Evolutionary conservation across 1,140 invertebrate species (phyloP), one percentile per base, ranked within the genome.

Genomic region (Matsumurasca onukii): DNA sequence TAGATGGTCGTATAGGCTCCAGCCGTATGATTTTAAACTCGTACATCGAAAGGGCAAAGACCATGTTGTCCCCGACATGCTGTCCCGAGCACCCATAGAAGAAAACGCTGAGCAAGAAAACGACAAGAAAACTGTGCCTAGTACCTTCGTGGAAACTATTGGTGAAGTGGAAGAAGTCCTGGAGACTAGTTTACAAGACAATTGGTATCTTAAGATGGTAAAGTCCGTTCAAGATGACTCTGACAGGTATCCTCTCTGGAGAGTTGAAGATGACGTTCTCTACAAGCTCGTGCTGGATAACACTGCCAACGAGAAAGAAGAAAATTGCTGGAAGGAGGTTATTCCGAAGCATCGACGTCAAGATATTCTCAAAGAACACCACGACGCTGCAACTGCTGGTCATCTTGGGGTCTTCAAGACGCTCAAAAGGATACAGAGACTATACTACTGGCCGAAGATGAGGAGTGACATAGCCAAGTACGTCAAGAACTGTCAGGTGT

Each of bases 11-110:
- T 31, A 65, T 22, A 13, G 29, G 3, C 24, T 71, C 12, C 70
- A 71, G 61, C n/a, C 70, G 0, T 78, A 73, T 70, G 71, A 77
- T 20, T 77, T 78, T 61, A 67, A 49, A 1, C 71, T 79, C 31
- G 76, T 73, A 55, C 76, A 78, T 59, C 70, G 74, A 9, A 72
- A 74, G 9, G 76, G 76, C 17, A 59, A 29, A n/a, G 25, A 59
- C 3, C 2, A 27, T 25, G 22, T 59, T 25, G 22, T 27, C 9
- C 55, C 55, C 2, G 24, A 59, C 24, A 27, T 29, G 22, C 30
- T 59, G 25, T 59, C 55, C 2, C 2, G 55, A 25, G 12, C 22
- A 2, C 15, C 25, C 25, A 39, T 39, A 5, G 17, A n/a, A n/a
- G n/a, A 39, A 17, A 24, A 2, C 12, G 15, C 25, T 15, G 3